Conservation (phyloP, 2,888 invertebrate genomes). For the Lapara coniferarum region DNA sequence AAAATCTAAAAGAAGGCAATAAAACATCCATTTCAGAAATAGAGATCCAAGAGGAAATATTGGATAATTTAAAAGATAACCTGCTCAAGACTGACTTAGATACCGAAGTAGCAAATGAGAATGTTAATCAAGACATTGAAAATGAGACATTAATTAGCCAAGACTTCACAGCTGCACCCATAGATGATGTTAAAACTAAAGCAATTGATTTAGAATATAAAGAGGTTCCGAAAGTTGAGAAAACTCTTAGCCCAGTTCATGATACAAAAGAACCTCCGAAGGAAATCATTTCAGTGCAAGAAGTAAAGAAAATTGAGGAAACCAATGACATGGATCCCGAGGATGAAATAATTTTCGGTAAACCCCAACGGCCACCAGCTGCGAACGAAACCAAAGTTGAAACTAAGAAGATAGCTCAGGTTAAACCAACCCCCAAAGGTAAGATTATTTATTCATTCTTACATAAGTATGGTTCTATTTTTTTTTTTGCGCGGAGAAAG, state of each 20-base stretch:
- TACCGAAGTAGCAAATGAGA: background rate
- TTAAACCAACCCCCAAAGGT: slow-evolving; percentile 16
- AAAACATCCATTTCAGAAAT: slow-evolving; percentile 28
- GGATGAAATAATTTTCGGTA: slow-evolving; percentile 27
- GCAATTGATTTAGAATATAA: slow-evolving; percentile 33
- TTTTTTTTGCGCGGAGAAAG: too few species aligned
- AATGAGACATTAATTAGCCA: slow-evolving; percentile 22
- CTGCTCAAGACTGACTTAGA: slow-evolving; percentile 20
- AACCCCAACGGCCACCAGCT: background rate
- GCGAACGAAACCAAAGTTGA: slow-evolving; percentile 23
- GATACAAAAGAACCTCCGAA: background rate
- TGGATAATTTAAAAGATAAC: slow-evolving; percentile 27
- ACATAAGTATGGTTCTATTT: too few species aligned
- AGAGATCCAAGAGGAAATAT: slow-evolving; percentile 25
- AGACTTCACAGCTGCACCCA: slow-evolving; percentile 27
- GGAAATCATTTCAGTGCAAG: slow-evolving; percentile 4
- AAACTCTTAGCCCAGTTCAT: background rate
- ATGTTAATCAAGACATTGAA: slow-evolving; percentile 26
- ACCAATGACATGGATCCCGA: slow-evolving; percentile 6
- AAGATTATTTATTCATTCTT: background rate
- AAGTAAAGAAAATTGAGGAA: slow-evolving; percentile 10
- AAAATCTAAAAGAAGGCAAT: slow-evolving; percentile 43
- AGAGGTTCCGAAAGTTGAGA: slow-evolving; percentile 30
- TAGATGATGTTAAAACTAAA: slow-evolving; percentile 29
- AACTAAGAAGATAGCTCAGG: slow-evolving; percentile 32